Evolutionary conservation across 2,113 vertebrate species (phyloP), one percentile per base, ranked within the genome.

Genomic region (Antechinus stuartii): DNA sequence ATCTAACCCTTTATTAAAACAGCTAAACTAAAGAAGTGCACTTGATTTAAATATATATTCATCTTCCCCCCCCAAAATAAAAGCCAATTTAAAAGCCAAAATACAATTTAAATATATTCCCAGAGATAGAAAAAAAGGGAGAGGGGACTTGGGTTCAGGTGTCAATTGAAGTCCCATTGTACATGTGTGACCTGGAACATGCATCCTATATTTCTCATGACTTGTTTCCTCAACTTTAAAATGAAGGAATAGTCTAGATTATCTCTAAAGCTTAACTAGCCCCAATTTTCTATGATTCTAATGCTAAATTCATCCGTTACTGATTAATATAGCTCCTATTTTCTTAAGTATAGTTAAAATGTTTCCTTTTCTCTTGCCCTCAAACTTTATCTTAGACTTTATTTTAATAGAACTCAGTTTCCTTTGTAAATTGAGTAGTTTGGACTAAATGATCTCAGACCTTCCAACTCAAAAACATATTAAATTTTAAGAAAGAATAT

Each of bases 401-500:
- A n/a, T 3, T 91, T 94, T 54, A 42, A 10, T 53, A 95, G 68
- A 2, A 11, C 94, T 91, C 50, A 55, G 19, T 93, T 89, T 96
- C 47, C n/a, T 93, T 94, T 2, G 53, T 93, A 57, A 93, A 96
- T 53, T 89, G 54, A 91, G 56, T 55, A 84, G 4, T 57, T 30
- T 89, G 7, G 53, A 93, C 90, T 93, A 89, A 94, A 84, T 42
- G 93, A 42, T n/a, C 10, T 89, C 84, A 1, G 27, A 30, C 4
- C 46, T 94, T 89, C 49, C 52, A 68, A 19, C 30, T 35, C 27
- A 68, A 68, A 68, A 68, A 61, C 14, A 68, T 68, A 16, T 35
- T 68, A 42, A 95, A 94, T 24, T 93, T 94, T 92, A 95, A 53
- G 49, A 47, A 91, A 94, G 24, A 93, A 5, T 10, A 49, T 95